These are phyloP conservation scores for Drosophila gaucha DNA, from an alignment of 2,888 invertebrate genomes.

Conservation along the genomic window DNA sequence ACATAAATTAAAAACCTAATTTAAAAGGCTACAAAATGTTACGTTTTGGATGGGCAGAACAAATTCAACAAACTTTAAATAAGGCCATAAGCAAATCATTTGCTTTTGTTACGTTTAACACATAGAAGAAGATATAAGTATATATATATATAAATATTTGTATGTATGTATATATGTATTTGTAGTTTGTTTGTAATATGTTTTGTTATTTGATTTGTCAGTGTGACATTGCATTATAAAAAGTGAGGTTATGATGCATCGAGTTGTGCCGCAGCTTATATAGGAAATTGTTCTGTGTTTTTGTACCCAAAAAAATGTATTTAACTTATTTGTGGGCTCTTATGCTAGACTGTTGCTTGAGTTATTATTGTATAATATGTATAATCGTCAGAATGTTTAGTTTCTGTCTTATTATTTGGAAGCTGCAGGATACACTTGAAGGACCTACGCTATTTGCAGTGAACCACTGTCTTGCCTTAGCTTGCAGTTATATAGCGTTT, in stretches of 20 bases:
- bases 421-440: conserved; percentile 57
- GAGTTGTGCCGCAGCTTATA: conserved; percentile 43
- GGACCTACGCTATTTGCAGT: conserved; percentile 10
- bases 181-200: conserved; percentile 33
- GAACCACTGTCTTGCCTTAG: conserved; percentile 13
- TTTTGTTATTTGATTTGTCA: conserved; percentile 43
- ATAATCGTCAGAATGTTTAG: conserved; percentile 22
- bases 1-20: conserved; percentile 64
- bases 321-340: conserved; percentile 30
- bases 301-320: conserved; percentile 11
- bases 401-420: conserved; percentile 43
- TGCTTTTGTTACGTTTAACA: conserved; percentile 58
- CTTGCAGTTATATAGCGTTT: conserved; percentile 34
- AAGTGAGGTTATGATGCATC: conserved; percentile 55
- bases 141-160: conserved; percentile 9
- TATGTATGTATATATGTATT: conserved; percentile 21
- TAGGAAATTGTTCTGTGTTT: conserved; percentile 47
- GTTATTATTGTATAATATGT: conserved; percentile 16
- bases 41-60: conserved; percentile 46
- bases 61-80: conserved; percentile 69
- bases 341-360: conserved; percentile 37
- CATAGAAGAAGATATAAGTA: conserved; percentile 37
- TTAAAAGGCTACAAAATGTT: conserved; percentile 59
- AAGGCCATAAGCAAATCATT: conserved; percentile 63
- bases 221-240: conserved; percentile 60